These are phyloP conservation scores for Hypotaenidia philippensis DNA, from an alignment of 2,797 vertebrate species.

Conservation along the genomic window DNA sequence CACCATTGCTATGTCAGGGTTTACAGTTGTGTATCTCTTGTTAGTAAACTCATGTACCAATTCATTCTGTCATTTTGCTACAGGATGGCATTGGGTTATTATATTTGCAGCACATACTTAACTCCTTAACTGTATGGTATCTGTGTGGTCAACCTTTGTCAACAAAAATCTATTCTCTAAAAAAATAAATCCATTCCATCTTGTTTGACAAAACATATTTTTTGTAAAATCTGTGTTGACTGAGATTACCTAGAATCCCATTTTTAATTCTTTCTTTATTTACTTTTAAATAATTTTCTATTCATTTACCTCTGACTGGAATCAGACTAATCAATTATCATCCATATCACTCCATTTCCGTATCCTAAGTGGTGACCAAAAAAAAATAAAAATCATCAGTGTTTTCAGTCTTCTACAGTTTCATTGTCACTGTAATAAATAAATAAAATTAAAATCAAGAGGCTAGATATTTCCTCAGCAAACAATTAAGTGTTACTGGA, in stretches of 20 bases:
- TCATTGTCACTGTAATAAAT: slow-evolving; percentile 25
- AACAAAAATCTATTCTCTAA: background rate
- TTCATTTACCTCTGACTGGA: slow-evolving; percentile 51
- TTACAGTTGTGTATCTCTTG: background rate
- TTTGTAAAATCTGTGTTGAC: background rate
- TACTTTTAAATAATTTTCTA: background rate
- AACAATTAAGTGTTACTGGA: slow-evolving; percentile 51
- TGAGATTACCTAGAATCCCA: background rate
- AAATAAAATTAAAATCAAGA: slow-evolving; percentile 45
- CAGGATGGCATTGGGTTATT: background rate
- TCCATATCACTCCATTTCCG: slow-evolving; percentile 6
- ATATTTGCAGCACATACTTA: background rate
- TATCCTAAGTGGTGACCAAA: background rate
- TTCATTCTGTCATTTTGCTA: background rate
- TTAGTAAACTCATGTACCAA: background rate
- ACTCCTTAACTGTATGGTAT: background rate
- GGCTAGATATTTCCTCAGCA: slow-evolving; percentile 26
- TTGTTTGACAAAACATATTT: background rate
- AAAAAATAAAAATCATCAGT: background rate
- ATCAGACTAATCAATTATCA: slow-evolving; percentile 28
- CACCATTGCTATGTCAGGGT: background rate
- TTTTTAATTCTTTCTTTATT: slow-evolving; percentile 18
- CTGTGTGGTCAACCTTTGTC: background rate
- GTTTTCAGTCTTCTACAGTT: slow-evolving; percentile 12
- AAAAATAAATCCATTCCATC: background rate